Conservation (phyloP, 2,888 invertebrate genomes). For the Leptopilina drosophilae region DNA sequence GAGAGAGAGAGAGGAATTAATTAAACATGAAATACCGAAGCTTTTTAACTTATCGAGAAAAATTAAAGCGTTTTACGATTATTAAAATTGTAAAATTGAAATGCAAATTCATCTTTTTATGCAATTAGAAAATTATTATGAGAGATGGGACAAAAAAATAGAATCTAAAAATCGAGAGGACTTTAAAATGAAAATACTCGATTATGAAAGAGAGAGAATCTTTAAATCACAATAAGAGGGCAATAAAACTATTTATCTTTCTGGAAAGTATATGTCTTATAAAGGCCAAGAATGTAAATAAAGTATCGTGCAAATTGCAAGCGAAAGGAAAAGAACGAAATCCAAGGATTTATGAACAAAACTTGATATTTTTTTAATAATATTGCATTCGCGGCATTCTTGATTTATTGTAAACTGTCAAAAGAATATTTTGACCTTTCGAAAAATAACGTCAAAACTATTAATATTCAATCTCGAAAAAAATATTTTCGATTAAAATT, state of each 20-base stretch:
- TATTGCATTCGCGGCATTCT: conserved; percentile 3
- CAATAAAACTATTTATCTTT: conserved; percentile 14
- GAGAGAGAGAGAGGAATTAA: not conserved
- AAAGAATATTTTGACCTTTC: not conserved
- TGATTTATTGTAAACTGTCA: not conserved
- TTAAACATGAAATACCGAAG: not conserved
- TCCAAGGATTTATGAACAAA: conserved; percentile 10
- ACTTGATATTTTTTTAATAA: not conserved
- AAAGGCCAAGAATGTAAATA: conserved; percentile 16
- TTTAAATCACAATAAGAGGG: conserved; percentile 19
- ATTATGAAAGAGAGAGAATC: not conserved
- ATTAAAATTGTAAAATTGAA: not conserved
- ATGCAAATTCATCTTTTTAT: too few relatives aligned
- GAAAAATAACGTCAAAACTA: not conserved
- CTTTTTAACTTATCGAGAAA: not conserved
- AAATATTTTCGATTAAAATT: too few relatives aligned
- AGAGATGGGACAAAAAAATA: too few relatives aligned
- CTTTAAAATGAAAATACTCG: not conserved
- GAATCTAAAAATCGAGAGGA: not conserved
- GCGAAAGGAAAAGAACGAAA: conserved; percentile 9
- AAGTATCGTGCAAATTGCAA: conserved; percentile 14
- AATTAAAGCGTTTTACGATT: not conserved
- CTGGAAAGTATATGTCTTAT: not conserved
- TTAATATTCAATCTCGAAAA: too few relatives aligned
- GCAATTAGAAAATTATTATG: too few relatives aligned